Conservation (phyloP, 2,888 invertebrate genomes). For the Auanema sp. region DNA sequence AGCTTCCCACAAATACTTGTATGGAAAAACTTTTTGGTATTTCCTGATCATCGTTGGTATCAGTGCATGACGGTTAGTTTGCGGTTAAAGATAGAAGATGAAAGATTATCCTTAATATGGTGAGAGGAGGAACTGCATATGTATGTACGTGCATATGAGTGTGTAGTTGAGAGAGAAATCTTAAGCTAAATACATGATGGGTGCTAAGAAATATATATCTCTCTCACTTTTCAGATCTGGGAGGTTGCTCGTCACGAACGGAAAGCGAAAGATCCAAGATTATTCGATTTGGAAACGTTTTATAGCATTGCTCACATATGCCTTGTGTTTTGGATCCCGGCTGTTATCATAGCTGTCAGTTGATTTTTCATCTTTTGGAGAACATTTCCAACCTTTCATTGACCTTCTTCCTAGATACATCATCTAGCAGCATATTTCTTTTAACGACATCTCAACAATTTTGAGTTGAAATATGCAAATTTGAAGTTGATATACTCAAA, state of each 20-base stretch:
- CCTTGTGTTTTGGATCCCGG: constrained; percentile 59
- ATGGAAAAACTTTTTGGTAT: constrained; percentile 56
- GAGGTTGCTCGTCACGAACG: constrained; percentile 49
- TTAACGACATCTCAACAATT: neutral
- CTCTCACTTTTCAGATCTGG: constrained; percentile 48
- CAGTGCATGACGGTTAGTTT: constrained; percentile 50
- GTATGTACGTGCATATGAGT: neutral
- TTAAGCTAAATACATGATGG: neutral
- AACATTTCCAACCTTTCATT: too few species aligned
- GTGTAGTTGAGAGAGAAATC: neutral
- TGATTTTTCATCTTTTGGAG: neutral
- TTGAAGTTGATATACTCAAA: too few species aligned
- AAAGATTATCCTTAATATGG: neutral
- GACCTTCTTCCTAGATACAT: neutral
- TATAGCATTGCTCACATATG: constrained; percentile 55
- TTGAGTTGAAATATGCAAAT: too few species aligned
- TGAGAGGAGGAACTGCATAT: neutral
- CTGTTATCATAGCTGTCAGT: constrained; percentile 53
- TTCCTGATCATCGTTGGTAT: constrained; percentile 57
- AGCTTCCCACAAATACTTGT: constrained; percentile 55
- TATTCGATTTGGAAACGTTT: constrained; percentile 47
- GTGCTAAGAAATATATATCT: neutral
- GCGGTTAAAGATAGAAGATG: neutral
- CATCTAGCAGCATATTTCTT: neutral
- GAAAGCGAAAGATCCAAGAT: constrained; percentile 9